Evolutionary conservation across 2,888 invertebrate species (phyloP), one percentile per base, ranked within the genome.

Genomic region (Dendrolimus pini): DNA sequence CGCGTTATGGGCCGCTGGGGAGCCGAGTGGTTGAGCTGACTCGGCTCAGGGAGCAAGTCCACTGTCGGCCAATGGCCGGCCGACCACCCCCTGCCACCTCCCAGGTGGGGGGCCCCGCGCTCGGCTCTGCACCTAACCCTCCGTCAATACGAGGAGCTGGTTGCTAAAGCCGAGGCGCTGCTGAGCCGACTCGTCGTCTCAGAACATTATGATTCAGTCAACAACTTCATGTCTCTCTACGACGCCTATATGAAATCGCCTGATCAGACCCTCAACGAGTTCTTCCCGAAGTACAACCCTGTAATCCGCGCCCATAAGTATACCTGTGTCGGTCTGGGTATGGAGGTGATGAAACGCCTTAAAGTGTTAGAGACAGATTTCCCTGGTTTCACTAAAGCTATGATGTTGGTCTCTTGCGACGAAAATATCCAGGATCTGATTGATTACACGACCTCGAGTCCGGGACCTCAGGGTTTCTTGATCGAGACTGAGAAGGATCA

Each of bases 11-110:
- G 96, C 77, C 95, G 96, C 80, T 97, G 96, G 96, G 97, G 96
- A 84, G 94, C 95, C 92, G 97, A 97, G 92, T 97, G 97, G 97
- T 97, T 97, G 93, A 97, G 97, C 97, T 97, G 97, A 97, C 97
- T 97, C 97, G 96, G 94, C 94, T 78, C 81, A 62, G 81, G 73
- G 47, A 57, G 74, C 65, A 74, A 74, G 65, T 66, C 77, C 59
- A 63, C 78, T 63, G 80, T 78, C 75, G 80, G 74, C 64, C 77
- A 72, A 59, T 90, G 90, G 90, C 89, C 91, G 81, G 83, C 82
- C 67, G 81, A 81, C 68, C 85, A 85, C 85, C 89, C 86, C 83
- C 85, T 89, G 54, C 87, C 86, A 72, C 83, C 84, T 2, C 90
- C 89, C 69, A 77, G 84, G 74, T 89, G 88, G 88, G 89, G 86